A percentile compares a stretch with the other conserved stretches of the same genome.
These are phyloP conservation scores for Autographa gamma DNA, from an alignment of 2,888 invertebrate species.

Conservation along the genomic window DNA sequence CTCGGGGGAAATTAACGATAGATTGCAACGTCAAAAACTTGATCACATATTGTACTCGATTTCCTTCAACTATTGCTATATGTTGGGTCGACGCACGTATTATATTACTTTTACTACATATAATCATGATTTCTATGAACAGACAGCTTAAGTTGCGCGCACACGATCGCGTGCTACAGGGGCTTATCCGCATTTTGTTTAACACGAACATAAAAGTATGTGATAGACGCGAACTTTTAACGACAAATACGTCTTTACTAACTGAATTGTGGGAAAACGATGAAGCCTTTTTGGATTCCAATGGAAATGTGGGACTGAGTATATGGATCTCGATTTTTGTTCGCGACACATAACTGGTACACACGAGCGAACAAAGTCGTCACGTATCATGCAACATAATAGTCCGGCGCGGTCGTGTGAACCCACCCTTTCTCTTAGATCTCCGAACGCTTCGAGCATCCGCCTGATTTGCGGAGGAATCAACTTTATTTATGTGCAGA, in stretches of 20 bases:
- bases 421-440: constrained; percentile 44
- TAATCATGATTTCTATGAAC: constrained; percentile 54
- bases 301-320: constrained; percentile 30
- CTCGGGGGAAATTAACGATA: constrained; percentile 86
- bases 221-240: constrained; percentile 31
- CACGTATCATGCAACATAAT: constrained; percentile 45
- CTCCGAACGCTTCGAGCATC: constrained; percentile 44
- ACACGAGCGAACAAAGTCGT: constrained; percentile 45
- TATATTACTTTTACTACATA: constrained; percentile 66
- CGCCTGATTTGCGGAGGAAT: constrained; percentile 55
- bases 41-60: constrained; percentile 83
- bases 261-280: constrained; percentile 23
- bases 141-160: constrained; percentile 31
- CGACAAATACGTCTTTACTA: constrained; percentile 15
- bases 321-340: constrained; percentile 38
- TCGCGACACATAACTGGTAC: constrained; percentile 25
- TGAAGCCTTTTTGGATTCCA: constrained; percentile 11
- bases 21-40: constrained; percentile 85
- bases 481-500: constrained; percentile 58
- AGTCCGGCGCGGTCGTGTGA: constrained; percentile 35
- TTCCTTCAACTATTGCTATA: constrained; percentile 73
- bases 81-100: constrained; percentile 70
- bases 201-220: constrained; percentile 23
- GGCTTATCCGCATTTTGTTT: constrained; percentile 36
- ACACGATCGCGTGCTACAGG: constrained; percentile 38